Evolutionary conservation across 2,888 invertebrate genomes (phyloP), one percentile per base, ranked within the genome.

Genomic region (Caenorhabditis sinica): DNA sequence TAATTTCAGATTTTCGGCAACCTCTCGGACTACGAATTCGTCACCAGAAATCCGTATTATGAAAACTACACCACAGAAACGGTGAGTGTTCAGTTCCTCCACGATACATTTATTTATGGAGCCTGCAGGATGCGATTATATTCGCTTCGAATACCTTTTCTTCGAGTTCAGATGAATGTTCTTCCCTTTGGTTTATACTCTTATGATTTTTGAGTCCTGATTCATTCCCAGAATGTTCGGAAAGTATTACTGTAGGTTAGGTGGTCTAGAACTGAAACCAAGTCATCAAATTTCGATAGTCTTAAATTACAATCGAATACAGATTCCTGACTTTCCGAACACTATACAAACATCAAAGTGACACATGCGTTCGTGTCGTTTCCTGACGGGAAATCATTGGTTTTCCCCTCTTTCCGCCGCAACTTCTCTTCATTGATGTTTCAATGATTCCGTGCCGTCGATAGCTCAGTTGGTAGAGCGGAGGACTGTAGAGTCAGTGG

Each of bases 391-490:
- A 36, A 58, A 36, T 56, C 56, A 13, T 28, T 15, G 15, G 15
- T 15, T 28, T 56, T 11, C 8, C 15, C 15, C 25, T 23, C 28
- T 56, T 15, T 20, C 25, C 25, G 1, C 56, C 56, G 15, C 56
- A 15, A 25, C 13, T 15, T 56, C 11, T 11, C 23, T 25, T 4
- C 28, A 28, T 9, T 15, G 13, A 11, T 1, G 15, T 15, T 15
- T 15, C 28, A 1, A 13, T 20, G 13, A 30, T n/a, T 17, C 8
- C 75, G 65, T 56, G 65, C 83, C 86, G 87, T 85, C 87, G 85
- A 88, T 86, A 86, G 85, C 86, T 86, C 88, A 88, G 86, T 88
- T 88, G 85, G 86, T 88, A 88, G 88, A 88, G 86, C 88, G 85
- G 88, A 85, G 85, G 85, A 88, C 86, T 88, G 86, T 88, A 88